Evolutionary conservation across 2,888 invertebrate species (phyloP), one percentile per base, ranked within the genome.

Genomic region (Ormyrus labotus): DNA sequence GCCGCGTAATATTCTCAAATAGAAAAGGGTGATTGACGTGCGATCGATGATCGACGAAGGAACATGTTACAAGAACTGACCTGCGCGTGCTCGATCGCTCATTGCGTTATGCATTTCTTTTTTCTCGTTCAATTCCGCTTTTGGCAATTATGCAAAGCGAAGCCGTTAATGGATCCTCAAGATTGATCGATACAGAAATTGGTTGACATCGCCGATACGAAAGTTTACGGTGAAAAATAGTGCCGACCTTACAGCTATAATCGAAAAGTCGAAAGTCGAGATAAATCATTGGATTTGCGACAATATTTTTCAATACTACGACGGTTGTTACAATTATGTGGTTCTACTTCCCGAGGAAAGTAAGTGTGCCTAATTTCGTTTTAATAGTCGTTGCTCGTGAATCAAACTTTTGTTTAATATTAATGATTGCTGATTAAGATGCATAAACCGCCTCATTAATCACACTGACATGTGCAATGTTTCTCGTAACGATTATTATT

Each of bases 111-210:
- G 47, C 55, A 55, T 47, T 64, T 55, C 10, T 53, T 61, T 45
- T 53, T 76, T 76, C 53, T 69, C 61, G 10, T 53, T 53, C 47
- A 19, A 51, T 67, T 50, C 58, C 61, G 68, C 75, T 75, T 51
- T 60, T 60, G 58, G 51, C 45, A 76, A 68, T 69, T 69, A 65
- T 67, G 68, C 76, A 76, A 76, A 69, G 55, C 13, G 19, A 57
- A 34, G 34, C 19, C 58, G 57, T 63, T 51, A 81, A 81, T 73
- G 63, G 72, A 73, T 73, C 78, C 69, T 47, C 50, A 60, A 69
- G 81, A 77, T 73, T 69, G 64, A 81, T 76, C 9, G 63, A 63
- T 69, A 53, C 10, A 48, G 11, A 69, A 61, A 53, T 61, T 58
- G 47, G 76, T 76, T 76, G 68, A 68, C 68, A 76, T 63, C 34